Base-by-base conservation (phyloP, 37 sponge, comb jelly and placozoan species). In the Crambe crambe region DNA sequence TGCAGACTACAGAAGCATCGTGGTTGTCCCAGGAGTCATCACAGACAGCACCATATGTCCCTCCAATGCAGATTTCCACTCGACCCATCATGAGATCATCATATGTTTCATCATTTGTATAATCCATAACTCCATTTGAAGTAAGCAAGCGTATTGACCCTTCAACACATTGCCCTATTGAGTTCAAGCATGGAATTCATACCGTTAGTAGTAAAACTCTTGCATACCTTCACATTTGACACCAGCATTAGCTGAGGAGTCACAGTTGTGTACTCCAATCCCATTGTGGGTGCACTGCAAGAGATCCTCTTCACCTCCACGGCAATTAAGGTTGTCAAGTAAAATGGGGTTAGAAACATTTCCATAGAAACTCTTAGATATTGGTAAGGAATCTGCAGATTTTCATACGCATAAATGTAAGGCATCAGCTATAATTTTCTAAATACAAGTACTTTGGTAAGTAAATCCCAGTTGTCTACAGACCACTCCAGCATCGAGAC, bases 241-340 rank as follows among this genome's bases (percentile, higher is more conserved):
- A 37, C 83, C 86, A 34, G 86, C 86, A 81, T 82, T 82, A 42
- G 82, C 86, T 42, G 54, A 51, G 47, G 83, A 82, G 17, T 60
- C 61, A 78, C 85, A 84, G 57, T 84, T 69, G 37, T 30, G 31
- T 56, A 27, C 44, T 23, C 67, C 81, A 25, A 35, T 35, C 35
- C 32, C 62, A 31, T 23, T 42, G 23, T 21, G 35, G 22, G 35
- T 31, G 36, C 79, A 79, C 56, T 79, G 56, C 17, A 79, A 30
- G 22, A 79, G 54, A 29, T 65, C 26, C 2, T 29, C 2, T 51
- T 79, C 79, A 34, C 5, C 41, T 31, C 79, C 79, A 27, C 9
- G 12, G 26, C 79, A 79, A 3, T 27, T 22, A 23, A 79, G 47
- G 21, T 79, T 42, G 63, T 79, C 79, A 27, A 79, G 69, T 18